phyloP scores from a whole-genome alignment of 2,888 invertebrate genomes.

The Drosophila bunnanda region DNA sequence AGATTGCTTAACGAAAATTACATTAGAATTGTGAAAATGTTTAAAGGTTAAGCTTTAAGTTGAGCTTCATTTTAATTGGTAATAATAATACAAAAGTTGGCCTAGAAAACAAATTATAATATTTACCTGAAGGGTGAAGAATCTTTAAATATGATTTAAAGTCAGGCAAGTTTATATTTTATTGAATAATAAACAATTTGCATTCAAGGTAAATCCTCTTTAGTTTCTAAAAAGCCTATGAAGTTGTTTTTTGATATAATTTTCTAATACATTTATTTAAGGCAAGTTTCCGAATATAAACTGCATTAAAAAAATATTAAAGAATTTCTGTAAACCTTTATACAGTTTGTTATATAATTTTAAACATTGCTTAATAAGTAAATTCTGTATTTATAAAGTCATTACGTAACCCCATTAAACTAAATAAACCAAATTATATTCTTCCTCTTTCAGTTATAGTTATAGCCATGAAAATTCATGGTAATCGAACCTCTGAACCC shows the following conservation, averaged over 20 bases:
- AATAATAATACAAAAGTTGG: not conserved
- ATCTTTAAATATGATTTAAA: not conserved
- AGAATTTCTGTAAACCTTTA: not conserved
- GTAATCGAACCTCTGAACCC: not conserved
- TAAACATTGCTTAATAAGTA: not conserved
- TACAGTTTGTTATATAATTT: not conserved
- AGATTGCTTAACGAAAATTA: not conserved
- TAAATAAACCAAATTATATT: not conserved
- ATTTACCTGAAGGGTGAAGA: not conserved
- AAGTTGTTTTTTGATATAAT: no score
- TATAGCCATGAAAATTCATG: not conserved
- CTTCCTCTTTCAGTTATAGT: not conserved
- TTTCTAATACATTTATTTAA: no score
- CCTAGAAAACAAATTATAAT: not conserved
- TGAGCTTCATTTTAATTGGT: constrained; percentile 6
- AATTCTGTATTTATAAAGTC: not conserved
- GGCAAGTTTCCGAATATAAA: not conserved
- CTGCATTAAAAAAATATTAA: not conserved
- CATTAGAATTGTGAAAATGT: constrained; percentile 2
- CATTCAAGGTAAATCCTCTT: not conserved
- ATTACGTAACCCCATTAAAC: not conserved
- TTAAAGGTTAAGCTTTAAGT: not conserved
- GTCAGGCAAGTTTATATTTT: not conserved
- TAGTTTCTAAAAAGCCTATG: not conserved
- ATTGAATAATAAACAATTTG: not conserved